Base-by-base conservation (phyloP, 2,888 invertebrate genomes). In the Dichetophora obliterata region DNA sequence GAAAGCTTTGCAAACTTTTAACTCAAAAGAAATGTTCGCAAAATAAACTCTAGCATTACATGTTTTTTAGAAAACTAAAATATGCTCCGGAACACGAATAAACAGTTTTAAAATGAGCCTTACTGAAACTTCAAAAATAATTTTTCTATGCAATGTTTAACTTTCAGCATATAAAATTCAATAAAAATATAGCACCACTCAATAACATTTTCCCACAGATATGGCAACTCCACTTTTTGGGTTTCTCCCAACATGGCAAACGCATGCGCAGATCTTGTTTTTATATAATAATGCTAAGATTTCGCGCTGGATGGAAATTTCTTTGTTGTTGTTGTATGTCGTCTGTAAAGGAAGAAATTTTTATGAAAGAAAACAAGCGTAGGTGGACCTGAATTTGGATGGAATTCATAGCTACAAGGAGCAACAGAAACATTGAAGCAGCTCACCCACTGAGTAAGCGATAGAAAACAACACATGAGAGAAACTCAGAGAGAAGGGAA, bases 261-360 rank as follows among this genome's bases (percentile, higher is more conserved):
- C 63, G n/a, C 73, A 73, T 73, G 73, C 63, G 73, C 52, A 63
- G 22, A 50, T 63, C 63, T 57, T 57, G 31, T 22, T 50, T 63
- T 73, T 19, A 3, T 9, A 50, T 48, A 63, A 73, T 31, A 43
- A 61, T 14, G 43, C 27, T 27, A 52, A 16, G 52, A 73, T 71
- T 71, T 34, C 31, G 34, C 34, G 19, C 27, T 65, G 52, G 63
- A 34, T 73, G 63, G 63, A 52, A 73, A 73, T 43, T 52, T 48
- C 11, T 31, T 9, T 63, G 61, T 63, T 61, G 31, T 57, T 11
- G 59, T 57, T 19, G 59, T 57, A 31, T 54, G 54, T 37, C 24
- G 34, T 57, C 59, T 71, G 71, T 57, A 71, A 59, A 71, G 37
- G 43, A 57, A n/a, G 8, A 73, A 48, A 24, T 19, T 48, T 63